Base-by-base conservation (phyloP, 1,140 invertebrate species). In the Leptinotarsa lineolata region DNA sequence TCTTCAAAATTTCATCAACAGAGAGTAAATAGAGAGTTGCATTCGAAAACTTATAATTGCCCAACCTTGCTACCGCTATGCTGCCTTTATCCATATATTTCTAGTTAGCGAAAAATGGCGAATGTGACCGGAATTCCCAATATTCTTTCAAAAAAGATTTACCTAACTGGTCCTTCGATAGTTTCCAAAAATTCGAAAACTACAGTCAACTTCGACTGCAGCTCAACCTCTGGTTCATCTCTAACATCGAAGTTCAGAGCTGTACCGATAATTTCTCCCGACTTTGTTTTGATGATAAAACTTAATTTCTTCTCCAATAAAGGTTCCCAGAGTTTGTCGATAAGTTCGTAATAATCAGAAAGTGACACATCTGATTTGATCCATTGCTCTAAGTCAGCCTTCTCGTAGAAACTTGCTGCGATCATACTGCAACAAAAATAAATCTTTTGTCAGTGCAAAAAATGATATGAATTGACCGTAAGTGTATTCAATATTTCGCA, bases 341-440 rank as follows among this genome's bases (percentile, higher is more conserved):
- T 86, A 1, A 94, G 83, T 18, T 88, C 87, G 20, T 83, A 85
- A 83, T 94, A 95, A 82, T 94, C 92, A 2, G 84, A 80, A 6
- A 85, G 85, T 30, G 85, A 83, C 18, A 92, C 89, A 39, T 90
- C 88, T 15, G 89, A 89, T 70, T 89, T 89, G 12, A 93, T 79
- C 88, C 90, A 94, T 81, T 90, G 89, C 81, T 95, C 94, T 75
- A 96, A 81, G 81, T 95, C 93, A 0, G 93, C 93, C 85, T 95
- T 95, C 75, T 89, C 88, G 81, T 93, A 93, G 82, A 95, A 95
- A 84, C 94, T 94, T 11, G 90, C 89, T 1, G 91, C 90, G 60
- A 95, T 92, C 82, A 95, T 94, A 24, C 93, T 95, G 81, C 4
- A 70, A 63, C 11, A 22, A 54, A 54, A 54, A 54, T 54, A 3